Evolutionary conservation across 2,113 vertebrate genomes (phyloP).

Genomic region (Amazona vittata): DNA sequence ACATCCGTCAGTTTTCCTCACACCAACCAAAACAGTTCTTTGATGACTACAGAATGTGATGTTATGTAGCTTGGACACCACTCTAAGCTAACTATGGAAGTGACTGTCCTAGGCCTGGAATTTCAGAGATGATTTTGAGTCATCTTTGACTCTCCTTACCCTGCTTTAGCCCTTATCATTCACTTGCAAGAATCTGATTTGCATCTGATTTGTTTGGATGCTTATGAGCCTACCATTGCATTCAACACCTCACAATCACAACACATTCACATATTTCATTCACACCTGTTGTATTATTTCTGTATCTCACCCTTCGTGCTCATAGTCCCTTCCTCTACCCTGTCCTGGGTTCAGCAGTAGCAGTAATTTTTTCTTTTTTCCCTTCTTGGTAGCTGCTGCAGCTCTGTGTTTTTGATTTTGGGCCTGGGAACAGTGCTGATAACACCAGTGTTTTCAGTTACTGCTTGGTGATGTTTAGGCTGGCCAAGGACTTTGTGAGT

Average conservation of each 20-base stretch:
- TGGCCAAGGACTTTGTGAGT: neutral
- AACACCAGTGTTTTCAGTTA: neutral
- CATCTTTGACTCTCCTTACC: neutral
- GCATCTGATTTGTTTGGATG: neutral
- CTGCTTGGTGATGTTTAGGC: neutral
- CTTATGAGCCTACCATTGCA: neutral
- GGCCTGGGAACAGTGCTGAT: neutral
- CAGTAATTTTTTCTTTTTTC: neutral
- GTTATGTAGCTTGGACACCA: neutral
- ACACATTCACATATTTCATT: neutral
- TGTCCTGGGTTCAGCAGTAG: neutral
- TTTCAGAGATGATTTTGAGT: neutral
- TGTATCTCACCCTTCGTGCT: neutral
- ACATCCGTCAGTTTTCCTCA: neutral
- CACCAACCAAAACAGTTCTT: neutral
- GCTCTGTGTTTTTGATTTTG: neutral
- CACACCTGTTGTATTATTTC: neutral
- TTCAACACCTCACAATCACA: neutral
- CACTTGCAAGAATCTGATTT: neutral
- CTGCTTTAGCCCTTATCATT: neutral
- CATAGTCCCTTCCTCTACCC: neutral
- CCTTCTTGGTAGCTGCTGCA: neutral
- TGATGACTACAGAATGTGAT: neutral
- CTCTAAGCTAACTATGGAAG: neutral
- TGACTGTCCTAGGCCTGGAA: neutral